phyloP scores from a whole-genome alignment of 2,888 invertebrate species.

The Minunthozetes semirufus region DNA sequence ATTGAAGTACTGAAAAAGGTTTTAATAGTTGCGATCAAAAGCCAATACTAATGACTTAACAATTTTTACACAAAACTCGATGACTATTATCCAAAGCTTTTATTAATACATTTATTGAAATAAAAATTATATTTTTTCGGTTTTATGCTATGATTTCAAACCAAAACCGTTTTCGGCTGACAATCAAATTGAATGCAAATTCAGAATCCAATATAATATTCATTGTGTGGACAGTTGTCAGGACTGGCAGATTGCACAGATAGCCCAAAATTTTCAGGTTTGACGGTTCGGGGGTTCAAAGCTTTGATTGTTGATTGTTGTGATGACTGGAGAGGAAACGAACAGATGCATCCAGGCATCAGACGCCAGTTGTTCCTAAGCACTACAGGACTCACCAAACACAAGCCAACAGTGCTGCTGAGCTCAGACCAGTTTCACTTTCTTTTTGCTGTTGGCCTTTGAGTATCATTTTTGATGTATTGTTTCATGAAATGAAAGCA shows the following conservation, averaged over 20 bases:
- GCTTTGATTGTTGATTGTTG: conserved; percentile 10
- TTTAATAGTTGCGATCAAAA: not conserved
- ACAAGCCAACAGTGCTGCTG: not conserved
- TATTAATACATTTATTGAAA: not conserved
- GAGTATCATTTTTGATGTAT: not conserved
- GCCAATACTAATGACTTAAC: not conserved
- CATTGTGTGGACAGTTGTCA: not conserved
- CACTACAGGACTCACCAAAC: not conserved
- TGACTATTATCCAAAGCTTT: not conserved
- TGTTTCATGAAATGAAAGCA: conserved; percentile 1
- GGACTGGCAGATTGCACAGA: conserved; percentile 15
- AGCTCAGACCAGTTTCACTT: not conserved
- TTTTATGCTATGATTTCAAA: not conserved
- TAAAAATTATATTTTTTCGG: not conserved
- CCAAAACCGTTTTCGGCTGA: not conserved
- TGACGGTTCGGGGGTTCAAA: not conserved
- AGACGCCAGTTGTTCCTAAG: conserved; percentile 8
- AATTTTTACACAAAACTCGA: not conserved
- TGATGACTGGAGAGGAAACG: not conserved
- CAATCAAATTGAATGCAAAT: not conserved
- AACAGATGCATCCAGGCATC: conserved; percentile 18
- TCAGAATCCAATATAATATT: conserved; percentile 12
- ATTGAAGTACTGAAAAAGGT: not conserved
- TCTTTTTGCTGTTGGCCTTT: not conserved
- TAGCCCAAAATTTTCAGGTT: conserved; percentile 1